phyloP scores from a whole-genome alignment of 2,888 invertebrate genomes.

The Melinaea menophilus region DNA sequence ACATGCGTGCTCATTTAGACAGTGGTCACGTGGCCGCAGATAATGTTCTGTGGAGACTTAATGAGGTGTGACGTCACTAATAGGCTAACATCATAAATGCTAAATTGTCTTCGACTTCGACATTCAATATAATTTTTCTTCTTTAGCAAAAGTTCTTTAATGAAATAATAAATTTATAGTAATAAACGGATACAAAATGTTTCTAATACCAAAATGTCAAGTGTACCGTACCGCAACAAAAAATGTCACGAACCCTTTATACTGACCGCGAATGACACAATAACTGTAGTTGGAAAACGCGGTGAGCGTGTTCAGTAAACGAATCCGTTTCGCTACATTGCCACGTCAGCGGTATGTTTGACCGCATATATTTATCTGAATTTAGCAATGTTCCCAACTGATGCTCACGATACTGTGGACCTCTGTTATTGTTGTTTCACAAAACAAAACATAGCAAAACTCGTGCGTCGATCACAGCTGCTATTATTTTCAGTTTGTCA shows the following conservation, averaged over 20 bases:
- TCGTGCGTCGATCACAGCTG: slow-evolving; percentile 16
- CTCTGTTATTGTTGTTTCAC: slow-evolving; percentile 30
- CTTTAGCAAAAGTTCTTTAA: background rate
- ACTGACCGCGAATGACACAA: slow-evolving; percentile 5
- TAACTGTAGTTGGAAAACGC: slow-evolving; percentile 20
- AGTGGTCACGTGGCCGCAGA: slow-evolving; percentile 23
- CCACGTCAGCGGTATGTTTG: slow-evolving; percentile 27
- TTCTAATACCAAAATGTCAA: background rate
- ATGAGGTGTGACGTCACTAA: slow-evolving; percentile 16
- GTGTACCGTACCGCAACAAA: slow-evolving; percentile 14
- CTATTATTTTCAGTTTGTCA: slow-evolving; percentile 14
- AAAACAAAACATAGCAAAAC: slow-evolving; percentile 24
- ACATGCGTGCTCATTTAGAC: slow-evolving; percentile 33
- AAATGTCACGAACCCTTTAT: slow-evolving; percentile 12
- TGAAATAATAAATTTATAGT: background rate
- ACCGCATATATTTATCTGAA: slow-evolving; percentile 30
- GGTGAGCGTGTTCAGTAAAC: slow-evolving; percentile 17
- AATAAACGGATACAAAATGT: slow-evolving; percentile 3
- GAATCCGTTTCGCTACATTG: slow-evolving; percentile 22
- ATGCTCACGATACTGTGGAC: slow-evolving; percentile 25
- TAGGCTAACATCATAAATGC: slow-evolving; percentile 11
- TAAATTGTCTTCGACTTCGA: slow-evolving; percentile 4
- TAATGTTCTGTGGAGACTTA: slow-evolving; percentile 14
- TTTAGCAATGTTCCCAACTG: slow-evolving; percentile 18
- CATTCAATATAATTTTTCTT: background rate